Percentiles rank a stretch among this genome's conserved stretches.
Evolutionary conservation across 2,113 vertebrate species (phyloP).

Genomic region (Osmerus mordax): DNA sequence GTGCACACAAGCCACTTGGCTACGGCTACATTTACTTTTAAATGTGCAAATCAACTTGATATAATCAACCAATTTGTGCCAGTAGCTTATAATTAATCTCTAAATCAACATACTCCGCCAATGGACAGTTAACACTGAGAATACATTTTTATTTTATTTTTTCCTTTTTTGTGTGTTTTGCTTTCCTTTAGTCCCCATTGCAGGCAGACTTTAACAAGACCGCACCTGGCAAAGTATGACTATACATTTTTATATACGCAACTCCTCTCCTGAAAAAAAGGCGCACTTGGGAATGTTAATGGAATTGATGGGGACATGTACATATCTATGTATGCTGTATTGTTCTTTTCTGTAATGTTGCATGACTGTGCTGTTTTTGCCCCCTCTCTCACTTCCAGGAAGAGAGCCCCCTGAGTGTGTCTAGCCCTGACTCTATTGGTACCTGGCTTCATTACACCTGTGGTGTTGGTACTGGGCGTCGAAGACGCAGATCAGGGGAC

Average conservation of each 20-base stretch:
- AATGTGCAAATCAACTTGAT: not conserved
- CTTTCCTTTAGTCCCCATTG: conserved; percentile 56
- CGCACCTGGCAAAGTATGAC: conserved; percentile 50
- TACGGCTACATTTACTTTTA: not conserved
- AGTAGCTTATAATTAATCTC: not conserved
- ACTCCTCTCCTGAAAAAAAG: conserved; percentile 17
- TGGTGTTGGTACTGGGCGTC: conserved; percentile 94
- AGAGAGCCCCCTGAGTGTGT: conserved; percentile 96
- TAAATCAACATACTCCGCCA: not conserved
- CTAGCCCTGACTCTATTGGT: conserved; percentile 94
- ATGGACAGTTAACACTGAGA: not conserved
- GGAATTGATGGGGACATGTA: conserved; percentile 30
- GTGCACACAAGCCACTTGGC: not conserved
- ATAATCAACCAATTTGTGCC: not conserved
- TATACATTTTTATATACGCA: conserved; percentile 13
- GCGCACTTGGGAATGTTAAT: conserved; percentile 46
- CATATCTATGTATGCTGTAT: conserved; percentile 74
- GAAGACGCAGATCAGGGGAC: conserved; percentile 97
- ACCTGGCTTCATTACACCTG: conserved; percentile 94
- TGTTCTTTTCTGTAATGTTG: conserved; percentile 82
- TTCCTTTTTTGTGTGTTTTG: conserved; percentile 16
- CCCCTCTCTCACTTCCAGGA: conserved; percentile 92
- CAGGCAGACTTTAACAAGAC: conserved; percentile 52
- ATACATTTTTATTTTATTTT: conserved; percentile 10
- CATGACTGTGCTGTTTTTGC: conserved; percentile 83